A percentile compares a stretch with the other conserved stretches of the same genome.
These are phyloP conservation scores for Motacilla tschutschensis DNA, from an alignment of 2,113 vertebrate genomes.

Conservation along the genomic window DNA sequence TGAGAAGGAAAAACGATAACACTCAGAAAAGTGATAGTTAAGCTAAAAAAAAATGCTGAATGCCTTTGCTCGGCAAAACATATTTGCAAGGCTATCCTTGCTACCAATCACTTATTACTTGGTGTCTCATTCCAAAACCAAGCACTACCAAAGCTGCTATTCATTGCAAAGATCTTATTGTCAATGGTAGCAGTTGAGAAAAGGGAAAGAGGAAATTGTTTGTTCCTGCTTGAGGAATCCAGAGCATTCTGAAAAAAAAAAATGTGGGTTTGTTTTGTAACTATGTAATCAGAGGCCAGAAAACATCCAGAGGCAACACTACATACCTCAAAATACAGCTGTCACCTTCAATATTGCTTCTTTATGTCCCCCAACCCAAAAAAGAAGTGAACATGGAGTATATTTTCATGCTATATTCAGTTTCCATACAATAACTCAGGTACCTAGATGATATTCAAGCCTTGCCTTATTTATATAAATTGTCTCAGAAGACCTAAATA, in stretches of 20 bases:
- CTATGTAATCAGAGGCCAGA: background rate
- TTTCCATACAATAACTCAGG: background rate
- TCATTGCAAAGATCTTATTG: background rate
- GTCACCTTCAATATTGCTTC: background rate
- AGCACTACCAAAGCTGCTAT: background rate
- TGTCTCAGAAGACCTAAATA: background rate
- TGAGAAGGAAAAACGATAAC: background rate
- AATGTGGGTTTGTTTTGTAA: background rate
- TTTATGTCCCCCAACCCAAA: background rate
- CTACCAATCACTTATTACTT: background rate
- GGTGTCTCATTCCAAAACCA: background rate
- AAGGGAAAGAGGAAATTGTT: background rate
- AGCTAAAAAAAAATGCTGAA: slow-evolving; percentile 17
- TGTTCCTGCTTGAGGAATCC: background rate
- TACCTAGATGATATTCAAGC: background rate
- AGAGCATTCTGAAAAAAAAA: background rate
- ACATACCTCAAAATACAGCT: background rate
- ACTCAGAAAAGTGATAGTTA: background rate
- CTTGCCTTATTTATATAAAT: background rate
- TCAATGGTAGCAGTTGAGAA: background rate
- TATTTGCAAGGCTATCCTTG: background rate
- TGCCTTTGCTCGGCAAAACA: background rate
- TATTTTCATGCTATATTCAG: background rate
- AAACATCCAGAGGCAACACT: background rate
- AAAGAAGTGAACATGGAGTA: background rate